These are phyloP conservation scores for Minunthozetes semirufus DNA, from an alignment of 2,888 invertebrate genomes.

Conservation along the genomic window DNA sequence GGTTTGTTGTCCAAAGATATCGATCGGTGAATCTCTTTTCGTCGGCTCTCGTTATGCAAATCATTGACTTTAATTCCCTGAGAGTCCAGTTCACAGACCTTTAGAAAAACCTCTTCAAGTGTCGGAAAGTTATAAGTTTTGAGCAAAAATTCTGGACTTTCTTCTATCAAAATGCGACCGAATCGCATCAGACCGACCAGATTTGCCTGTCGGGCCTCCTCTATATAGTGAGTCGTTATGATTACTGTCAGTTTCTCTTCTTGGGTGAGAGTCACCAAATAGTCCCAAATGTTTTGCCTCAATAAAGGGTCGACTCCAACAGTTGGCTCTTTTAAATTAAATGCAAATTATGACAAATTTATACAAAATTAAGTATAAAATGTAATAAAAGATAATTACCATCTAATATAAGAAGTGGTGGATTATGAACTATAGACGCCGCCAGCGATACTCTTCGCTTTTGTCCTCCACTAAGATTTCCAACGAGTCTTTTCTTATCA, in stretches of 20 bases:
- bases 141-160: slow-evolving; percentile 45
- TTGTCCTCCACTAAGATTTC: slow-evolving; percentile 49
- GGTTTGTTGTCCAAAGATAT: neutral
- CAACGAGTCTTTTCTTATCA: slow-evolving; percentile 45
- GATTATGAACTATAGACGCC: slow-evolving; percentile 48
- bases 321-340: slow-evolving; percentile 51
- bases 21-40: no score
- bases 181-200: slow-evolving; percentile 48
- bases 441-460: slow-evolving; percentile 49
- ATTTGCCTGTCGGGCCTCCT: slow-evolving; percentile 62
- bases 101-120: neutral
- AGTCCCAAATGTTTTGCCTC: slow-evolving; percentile 70
- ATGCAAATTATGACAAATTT: slow-evolving; percentile 42
- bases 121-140: slow-evolving; percentile 17
- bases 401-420: slow-evolving; percentile 41
- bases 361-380: neutral
- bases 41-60: no score
- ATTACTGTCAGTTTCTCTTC: slow-evolving; percentile 86
- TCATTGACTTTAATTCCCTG: no score
- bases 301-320: slow-evolving; percentile 51
- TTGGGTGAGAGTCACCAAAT: slow-evolving; percentile 79
- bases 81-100: neutral
- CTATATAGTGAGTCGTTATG: slow-evolving; percentile 90
- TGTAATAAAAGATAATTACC: neutral
- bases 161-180: slow-evolving; percentile 48